These are phyloP conservation scores for Solen grandis DNA, from an alignment of 1,140 invertebrate genomes.

Conservation along the genomic window DNA sequence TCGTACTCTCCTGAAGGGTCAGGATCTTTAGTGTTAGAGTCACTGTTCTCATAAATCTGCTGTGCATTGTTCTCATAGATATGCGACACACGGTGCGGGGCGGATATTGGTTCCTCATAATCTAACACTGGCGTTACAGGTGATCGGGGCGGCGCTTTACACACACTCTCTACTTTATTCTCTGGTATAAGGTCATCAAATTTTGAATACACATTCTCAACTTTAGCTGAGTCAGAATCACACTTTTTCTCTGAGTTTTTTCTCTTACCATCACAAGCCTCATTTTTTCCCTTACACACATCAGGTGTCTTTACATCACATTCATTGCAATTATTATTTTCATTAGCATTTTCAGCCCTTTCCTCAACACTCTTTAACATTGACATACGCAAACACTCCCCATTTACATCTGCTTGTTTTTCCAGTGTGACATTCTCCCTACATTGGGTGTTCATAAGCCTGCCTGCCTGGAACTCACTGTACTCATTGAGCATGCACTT, in stretches of 20 bases:
- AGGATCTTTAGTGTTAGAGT: not conserved
- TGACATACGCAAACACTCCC: not conserved
- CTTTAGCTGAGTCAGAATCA: too few species aligned
- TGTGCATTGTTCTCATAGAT: not conserved
- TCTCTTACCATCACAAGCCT: too few species aligned
- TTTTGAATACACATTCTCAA: too few species aligned
- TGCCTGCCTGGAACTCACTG: slow-evolving; percentile 12
- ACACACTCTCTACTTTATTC: too few species aligned
- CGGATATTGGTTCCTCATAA: not conserved
- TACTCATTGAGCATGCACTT: slow-evolving; percentile 51
- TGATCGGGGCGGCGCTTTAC: not conserved
- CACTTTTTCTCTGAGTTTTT: too few species aligned
- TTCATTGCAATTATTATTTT: not conserved
- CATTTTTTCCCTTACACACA: too few species aligned
- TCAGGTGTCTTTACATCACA: too few species aligned
- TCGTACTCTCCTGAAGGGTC: not conserved
- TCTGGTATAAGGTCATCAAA: too few species aligned
- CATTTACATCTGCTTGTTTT: not conserved
- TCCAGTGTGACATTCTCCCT: not conserved
- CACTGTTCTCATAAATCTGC: not conserved
- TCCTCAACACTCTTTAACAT: not conserved
- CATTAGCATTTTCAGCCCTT: not conserved
- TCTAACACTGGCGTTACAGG: not conserved
- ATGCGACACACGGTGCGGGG: not conserved
- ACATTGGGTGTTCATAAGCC: not conserved